phyloP scores from a whole-genome alignment of 2,113 vertebrate genomes.

The Oreotrochilus melanogaster region DNA sequence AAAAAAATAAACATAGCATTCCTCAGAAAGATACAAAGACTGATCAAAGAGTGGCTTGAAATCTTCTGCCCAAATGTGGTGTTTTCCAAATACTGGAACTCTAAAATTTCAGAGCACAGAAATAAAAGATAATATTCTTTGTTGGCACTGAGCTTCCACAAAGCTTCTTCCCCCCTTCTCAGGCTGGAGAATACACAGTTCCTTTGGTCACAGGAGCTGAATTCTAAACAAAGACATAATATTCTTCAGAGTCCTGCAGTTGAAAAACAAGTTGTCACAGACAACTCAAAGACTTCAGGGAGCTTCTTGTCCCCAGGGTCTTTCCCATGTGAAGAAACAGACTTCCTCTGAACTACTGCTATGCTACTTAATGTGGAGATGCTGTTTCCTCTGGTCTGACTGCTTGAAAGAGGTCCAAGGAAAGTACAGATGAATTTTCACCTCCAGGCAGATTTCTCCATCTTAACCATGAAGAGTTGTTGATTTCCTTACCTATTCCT shows the following conservation, averaged over 20 bases:
- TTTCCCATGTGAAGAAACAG: neutral
- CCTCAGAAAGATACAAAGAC: neutral
- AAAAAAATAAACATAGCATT: neutral
- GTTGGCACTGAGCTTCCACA: neutral
- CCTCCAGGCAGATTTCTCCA: neutral
- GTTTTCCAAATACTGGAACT: neutral
- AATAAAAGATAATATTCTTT: neutral
- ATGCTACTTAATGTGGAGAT: neutral
- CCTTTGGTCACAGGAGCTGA: neutral
- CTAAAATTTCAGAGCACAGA: neutral
- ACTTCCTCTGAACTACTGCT: neutral
- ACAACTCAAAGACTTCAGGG: neutral
- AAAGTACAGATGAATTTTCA: neutral
- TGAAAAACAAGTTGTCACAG: neutral
- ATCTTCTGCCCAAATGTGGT: neutral
- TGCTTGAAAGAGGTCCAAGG: neutral
- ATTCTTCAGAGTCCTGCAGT: neutral
- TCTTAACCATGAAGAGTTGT: neutral
- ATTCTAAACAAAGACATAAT: neutral
- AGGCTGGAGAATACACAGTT: neutral
- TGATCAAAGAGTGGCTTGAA: neutral
- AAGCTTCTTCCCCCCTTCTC: neutral
- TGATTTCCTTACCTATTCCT: neutral
- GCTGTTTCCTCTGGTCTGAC: neutral
- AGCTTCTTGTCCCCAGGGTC: neutral